Base-by-base conservation (phyloP, 2,797 vertebrate species). In the Melopsittacus undulatus region DNA sequence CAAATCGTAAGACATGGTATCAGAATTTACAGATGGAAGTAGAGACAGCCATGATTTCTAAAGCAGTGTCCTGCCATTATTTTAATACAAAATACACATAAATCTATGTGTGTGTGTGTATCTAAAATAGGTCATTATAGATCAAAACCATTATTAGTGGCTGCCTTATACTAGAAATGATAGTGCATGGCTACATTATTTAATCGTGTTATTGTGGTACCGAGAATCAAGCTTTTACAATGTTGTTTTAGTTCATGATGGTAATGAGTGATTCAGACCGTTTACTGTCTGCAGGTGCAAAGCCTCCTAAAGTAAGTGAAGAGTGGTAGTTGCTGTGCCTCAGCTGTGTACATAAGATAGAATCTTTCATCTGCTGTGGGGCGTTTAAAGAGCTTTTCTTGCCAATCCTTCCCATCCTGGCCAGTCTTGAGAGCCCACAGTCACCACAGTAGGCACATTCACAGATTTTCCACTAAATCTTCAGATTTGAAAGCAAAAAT, bases 281-380 rank as follows among this genome's bases (percentile, higher is more conserved):
- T 89, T 89, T 74, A 34, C 70, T 81, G 32, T 92, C 62, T 94
- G 77, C 70, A 76, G 80, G 54, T 75, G 38, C 62, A 88, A 89
- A 92, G 40, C 11, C 46, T 93, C 63, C 54, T 42, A 10, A 43
- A 46, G 42, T 56, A 84, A 76, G 63, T 62, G 42, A 83, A 80
- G 63, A 90, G 32, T 7, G 48, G 26, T 16, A 29, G 59, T 66
- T 82, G 38, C 49, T 83, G 29, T 67, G 43, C 54, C 82, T 66
- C 54, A 48, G 73, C 29, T 76, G 46, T 20, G 5, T 42, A 26
- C 1, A 3, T 48, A 77, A 69, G 29, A 51, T 51, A 27, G 56
- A 74, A 51, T 32, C 51, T 90, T 34, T 84, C 8, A 1, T 48
- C 56, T 87, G 43, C 48, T 49, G 4, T 32, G 48, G n/a, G 46